Evolutionary conservation across 1,140 invertebrate species (phyloP).

Genomic region (Bombus picipes): DNA sequence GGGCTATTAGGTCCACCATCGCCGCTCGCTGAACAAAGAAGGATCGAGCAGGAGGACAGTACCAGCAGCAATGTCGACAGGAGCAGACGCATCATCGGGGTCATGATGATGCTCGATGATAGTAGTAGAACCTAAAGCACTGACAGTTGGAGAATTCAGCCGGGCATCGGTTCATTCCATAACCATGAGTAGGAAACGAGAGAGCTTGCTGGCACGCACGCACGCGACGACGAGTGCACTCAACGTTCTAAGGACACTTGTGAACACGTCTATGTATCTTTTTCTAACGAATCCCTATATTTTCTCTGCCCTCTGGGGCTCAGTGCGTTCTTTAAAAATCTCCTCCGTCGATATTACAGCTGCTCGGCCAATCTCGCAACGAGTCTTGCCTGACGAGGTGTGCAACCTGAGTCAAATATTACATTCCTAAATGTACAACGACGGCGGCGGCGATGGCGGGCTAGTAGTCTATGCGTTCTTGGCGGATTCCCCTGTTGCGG

Average conservation of each 20-base stretch:
- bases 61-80: constrained; percentile 13
- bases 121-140: constrained; percentile 23
- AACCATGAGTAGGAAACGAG: constrained; percentile 36
- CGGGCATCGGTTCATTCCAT: constrained; percentile 67
- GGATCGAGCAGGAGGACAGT: constrained; percentile 28
- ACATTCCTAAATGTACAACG: constrained; percentile 45
- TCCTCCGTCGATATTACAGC: neutral
- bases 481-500: neutral
- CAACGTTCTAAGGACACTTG: constrained; percentile 60
- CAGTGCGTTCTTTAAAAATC: neutral
- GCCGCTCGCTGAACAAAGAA: constrained; percentile 45
- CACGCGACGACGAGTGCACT: constrained; percentile 1
- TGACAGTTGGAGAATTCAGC: constrained; percentile 31
- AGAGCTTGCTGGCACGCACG: constrained; percentile 4
- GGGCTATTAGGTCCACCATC: constrained; percentile 79
- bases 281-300: constrained; percentile 14
- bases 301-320: neutral
- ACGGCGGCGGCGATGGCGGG: neutral
- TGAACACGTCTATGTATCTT: constrained; percentile 29
- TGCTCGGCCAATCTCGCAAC: neutral
- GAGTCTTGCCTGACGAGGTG: neutral
- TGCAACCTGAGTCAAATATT: constrained; percentile 21
- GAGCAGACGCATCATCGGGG: constrained; percentile 50
- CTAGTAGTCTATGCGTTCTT: neutral
- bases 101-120: constrained; percentile 58